These are phyloP conservation scores for Ceyx cyanopectus DNA, from an alignment of 2,113 vertebrate species.

Conservation along the genomic window DNA sequence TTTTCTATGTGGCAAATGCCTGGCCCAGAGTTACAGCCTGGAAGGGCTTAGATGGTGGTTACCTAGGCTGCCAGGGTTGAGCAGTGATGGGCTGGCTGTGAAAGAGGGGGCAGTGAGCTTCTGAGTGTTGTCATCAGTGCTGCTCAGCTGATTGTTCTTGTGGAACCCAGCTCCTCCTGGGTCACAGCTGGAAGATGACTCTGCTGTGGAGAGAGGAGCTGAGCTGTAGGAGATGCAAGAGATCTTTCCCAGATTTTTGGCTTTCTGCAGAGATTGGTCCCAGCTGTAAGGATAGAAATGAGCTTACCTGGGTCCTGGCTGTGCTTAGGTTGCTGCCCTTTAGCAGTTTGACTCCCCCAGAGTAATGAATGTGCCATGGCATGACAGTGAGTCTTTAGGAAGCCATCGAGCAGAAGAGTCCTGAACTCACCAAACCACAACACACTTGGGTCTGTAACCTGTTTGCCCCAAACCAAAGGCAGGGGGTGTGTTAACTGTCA, in stretches of 20 bases:
- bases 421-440: not conserved
- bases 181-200: not conserved
- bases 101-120: not conserved
- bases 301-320: not conserved
- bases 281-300: not conserved
- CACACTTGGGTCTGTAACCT: not conserved
- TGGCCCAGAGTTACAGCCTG: not conserved
- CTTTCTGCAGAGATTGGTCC: not conserved
- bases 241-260: not conserved
- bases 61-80: not conserved
- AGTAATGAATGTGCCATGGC: not conserved
- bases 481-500: not conserved
- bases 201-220: not conserved
- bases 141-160: not conserved
- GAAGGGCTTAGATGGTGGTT: not conserved
- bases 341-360: not conserved
- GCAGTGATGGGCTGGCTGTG: not conserved
- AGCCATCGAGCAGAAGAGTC: not conserved
- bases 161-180: not conserved
- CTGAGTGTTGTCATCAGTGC: not conserved
- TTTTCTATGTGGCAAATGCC: not conserved
- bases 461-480: not conserved
- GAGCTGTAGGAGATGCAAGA: not conserved
- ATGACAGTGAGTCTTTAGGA: not conserved
- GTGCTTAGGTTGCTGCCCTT: not conserved